Conservation (phyloP, 2,797 vertebrate species). For the Rhynchonycteris naso region DNA sequence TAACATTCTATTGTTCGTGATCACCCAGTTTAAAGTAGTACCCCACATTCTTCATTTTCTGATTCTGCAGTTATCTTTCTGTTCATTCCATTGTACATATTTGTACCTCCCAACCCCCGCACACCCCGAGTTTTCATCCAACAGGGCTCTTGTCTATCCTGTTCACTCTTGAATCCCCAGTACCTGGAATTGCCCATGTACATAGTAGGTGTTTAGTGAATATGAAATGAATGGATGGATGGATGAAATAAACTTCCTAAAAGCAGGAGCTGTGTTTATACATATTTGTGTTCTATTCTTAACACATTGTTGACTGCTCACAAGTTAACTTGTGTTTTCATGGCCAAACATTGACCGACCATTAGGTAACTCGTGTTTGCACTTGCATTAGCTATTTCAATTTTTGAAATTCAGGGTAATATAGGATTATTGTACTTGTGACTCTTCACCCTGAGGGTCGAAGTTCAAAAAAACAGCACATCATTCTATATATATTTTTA, state of each 20-base stretch:
- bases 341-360: too few species aligned
- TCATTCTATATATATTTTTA: too few species aligned
- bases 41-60: background rate
- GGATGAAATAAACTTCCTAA: background rate
- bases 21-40: background rate
- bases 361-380: too few species aligned
- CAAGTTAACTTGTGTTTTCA: too few species aligned
- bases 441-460: too few species aligned
- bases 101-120: background rate
- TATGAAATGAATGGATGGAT: background rate
- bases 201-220: background rate
- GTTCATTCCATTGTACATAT: background rate
- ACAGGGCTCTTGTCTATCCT: background rate
- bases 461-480: too few species aligned
- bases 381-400: too few species aligned
- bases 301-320: too few species aligned
- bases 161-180: background rate
- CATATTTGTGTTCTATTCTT: background rate
- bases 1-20: background rate
- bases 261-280: background rate
- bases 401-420: too few species aligned
- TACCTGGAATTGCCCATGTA: background rate
- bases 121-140: background rate
- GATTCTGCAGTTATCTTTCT: background rate
- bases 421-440: too few species aligned